Evolutionary conservation across 2,113 vertebrate species (phyloP).

Genomic region (Pterocles burchelli): DNA sequence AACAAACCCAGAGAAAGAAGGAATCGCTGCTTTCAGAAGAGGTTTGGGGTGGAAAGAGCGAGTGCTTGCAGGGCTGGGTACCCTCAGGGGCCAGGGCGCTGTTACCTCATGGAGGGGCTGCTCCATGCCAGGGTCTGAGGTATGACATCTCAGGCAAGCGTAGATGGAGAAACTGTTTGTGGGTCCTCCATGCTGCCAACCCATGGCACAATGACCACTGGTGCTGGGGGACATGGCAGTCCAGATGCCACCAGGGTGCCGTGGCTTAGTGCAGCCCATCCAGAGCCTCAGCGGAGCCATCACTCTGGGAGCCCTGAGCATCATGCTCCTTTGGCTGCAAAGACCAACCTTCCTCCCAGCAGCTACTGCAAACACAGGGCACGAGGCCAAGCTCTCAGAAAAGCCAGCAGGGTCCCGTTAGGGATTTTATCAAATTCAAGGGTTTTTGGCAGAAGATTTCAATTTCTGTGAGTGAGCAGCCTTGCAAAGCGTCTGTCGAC

Average conservation of each 20-base stretch:
- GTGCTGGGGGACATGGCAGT: not conserved
- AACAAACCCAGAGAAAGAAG: not conserved
- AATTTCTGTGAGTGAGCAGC: not conserved
- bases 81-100: not conserved
- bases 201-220: not conserved
- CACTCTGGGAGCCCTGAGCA: not conserved
- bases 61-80: too few relatives aligned
- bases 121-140: not conserved
- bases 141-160: not conserved
- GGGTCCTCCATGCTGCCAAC: not conserved
- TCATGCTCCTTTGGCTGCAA: not conserved
- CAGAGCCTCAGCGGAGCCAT: not conserved
- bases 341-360: not conserved
- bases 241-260: not conserved
- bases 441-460: not conserved
- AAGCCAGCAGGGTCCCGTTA: not conserved
- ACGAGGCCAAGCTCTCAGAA: not conserved
- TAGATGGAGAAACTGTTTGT: too few relatives aligned
- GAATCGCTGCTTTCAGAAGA: not conserved
- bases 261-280: not conserved
- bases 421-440: not conserved
- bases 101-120: not conserved
- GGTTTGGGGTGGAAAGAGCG: not conserved
- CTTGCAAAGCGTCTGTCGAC: accelerated
- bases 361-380: not conserved